Evolutionary conservation across 1,140 invertebrate genomes (phyloP), one percentile per base, ranked within the genome.

Genomic region (Bradynema listronoti): DNA sequence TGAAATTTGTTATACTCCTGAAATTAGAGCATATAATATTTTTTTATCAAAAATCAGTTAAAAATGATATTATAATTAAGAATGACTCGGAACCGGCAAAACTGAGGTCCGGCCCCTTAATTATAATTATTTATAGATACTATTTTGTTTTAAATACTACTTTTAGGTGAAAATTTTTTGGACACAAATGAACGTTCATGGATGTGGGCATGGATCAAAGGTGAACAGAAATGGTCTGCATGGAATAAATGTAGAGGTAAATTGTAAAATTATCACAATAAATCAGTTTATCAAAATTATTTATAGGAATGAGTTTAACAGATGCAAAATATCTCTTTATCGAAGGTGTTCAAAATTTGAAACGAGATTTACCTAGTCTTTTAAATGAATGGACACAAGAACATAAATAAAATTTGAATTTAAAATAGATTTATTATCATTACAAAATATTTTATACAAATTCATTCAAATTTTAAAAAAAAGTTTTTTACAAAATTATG

Each of bases 121-220:
- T 39, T 39, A 39, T 39, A 11, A 19, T 39, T 39, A 11, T 39
- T 36, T 27, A 45, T 24, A 14, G 1, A n/a, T 29, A 59, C 9
- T 33, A 24, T 41, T 36, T 60, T 49, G 5, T 25, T 22, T 9
- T 16, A 0, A 53, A 4, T 24, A 32, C 42, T 52, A 64, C 24
- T 27, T 58, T 47, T 47, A 47, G 65, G 68, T 32, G 16, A 66
- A 29, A 52, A 65, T 39, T 68, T 62, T 39, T 68, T 68, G 65
- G 63, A 65, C 22, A 54, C 63, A 29, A 42, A 54, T 4, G 65
- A 69, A 30, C 41, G 49, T 27, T 68, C 65, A 9, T 68, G 65
- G 65, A 68, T 68, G 65, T 68, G 65, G 65, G 51, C 59, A 16
- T 68, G 65, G 65, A 68, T 68, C 30, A 65, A 68, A 29, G 65